A percentile compares a stretch with the other conserved stretches of the same genome.
Conservation (phyloP, 2,113 vertebrate genomes). For the Alligator sinensis region DNA sequence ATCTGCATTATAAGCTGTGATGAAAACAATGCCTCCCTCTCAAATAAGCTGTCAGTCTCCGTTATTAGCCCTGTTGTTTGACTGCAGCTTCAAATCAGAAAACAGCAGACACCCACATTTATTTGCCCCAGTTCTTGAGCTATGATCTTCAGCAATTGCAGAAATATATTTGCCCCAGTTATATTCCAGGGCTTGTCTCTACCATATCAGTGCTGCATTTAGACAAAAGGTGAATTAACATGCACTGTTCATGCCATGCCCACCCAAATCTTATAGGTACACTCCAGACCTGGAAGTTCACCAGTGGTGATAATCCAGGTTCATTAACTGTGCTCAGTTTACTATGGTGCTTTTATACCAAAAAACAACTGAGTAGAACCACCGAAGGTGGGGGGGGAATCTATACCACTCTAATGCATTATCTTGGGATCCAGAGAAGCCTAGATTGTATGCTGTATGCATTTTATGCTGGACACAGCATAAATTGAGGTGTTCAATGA, state of each 20-base stretch:
- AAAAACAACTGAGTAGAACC: neutral
- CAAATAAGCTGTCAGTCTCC: neutral
- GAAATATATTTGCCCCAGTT: neutral
- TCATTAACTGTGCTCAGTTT: no score
- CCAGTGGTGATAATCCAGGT: no score
- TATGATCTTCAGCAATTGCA: neutral
- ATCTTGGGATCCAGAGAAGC: neutral
- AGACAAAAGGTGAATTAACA: no score
- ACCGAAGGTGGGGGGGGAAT: neutral
- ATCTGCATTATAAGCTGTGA: accelerated
- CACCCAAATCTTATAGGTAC: no score
- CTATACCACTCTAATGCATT: neutral
- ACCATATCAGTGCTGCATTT: no score
- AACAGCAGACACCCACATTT: neutral
- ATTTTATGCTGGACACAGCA: neutral
- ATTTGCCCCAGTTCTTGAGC: slow-evolving; percentile 9
- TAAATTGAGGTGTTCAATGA: neutral
- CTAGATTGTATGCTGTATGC: neutral
- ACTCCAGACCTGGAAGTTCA: no score
- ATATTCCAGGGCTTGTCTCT: no score
- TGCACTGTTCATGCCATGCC: no score
- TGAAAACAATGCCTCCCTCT: accelerated
- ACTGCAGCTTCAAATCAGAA: neutral
- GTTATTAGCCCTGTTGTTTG: neutral
- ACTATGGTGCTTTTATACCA: no score